Evolutionary conservation across 2,113 vertebrate species (phyloP), one percentile per base, ranked within the genome.

Genomic region (Synchiropus splendidus): DNA sequence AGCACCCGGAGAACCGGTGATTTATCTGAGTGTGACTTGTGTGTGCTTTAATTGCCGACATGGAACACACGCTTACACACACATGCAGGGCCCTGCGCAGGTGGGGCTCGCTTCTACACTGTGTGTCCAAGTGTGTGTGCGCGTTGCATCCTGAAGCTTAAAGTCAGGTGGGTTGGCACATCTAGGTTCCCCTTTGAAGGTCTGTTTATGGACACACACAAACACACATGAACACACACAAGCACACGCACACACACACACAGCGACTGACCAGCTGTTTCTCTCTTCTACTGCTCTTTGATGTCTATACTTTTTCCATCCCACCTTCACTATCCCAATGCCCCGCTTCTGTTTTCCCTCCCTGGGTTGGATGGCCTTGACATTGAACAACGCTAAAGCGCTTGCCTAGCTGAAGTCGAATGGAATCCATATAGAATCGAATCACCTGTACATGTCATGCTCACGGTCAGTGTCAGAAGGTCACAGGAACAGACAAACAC

Each of bases 191-290:
- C 17, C 70, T 80, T 80, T 80, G 75, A 80, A 76, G 64, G 56
- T 73, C 61, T 58, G 61, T 59, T 53, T 51, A 60, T 69, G 55
- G 54, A 44, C 54, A 41, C 40, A 55, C 37, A 56, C 47, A 48
- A 36, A 54, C 42, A n/a, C n/a, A n/a, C n/a, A n/a, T n/a, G n/a
- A n/a, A n/a, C n/a, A n/a, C n/a, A n/a, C n/a, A n/a, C n/a, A n/a
- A n/a, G n/a, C n/a, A n/a, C n/a, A 66, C 39, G 59, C 52, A 53
- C 45, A 63, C 46, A 57, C 54, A 45, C 51, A 51, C 59, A 59
- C 68, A 65, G 43, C 52, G 53, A 57, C 42, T 48, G 64, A 70
- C 70, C 76, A 79, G 74, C 76, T 79, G 76, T 75, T 76, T 74
- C 55, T 61, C 61, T 59, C 44, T 48, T 58, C 53, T 40, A 27